phyloP scores from a whole-genome alignment of 1,140 invertebrate species.

The Danaus plexippus region DNA sequence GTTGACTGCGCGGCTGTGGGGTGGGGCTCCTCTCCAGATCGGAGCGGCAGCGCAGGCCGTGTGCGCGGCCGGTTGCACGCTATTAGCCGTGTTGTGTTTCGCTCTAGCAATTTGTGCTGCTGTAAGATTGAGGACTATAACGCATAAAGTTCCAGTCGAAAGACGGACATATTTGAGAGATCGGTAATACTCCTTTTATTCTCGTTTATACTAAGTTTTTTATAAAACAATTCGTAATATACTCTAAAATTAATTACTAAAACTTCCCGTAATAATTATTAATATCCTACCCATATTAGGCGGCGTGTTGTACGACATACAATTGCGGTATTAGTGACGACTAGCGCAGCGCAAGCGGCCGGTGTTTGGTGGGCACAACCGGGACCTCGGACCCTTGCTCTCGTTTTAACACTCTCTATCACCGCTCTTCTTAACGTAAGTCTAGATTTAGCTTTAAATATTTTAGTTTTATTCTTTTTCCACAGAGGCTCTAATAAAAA shows the following conservation, averaged over 20 bases:
- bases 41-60: slow-evolving; percentile 54
- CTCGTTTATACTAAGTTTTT: not conserved
- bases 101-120: slow-evolving; percentile 53
- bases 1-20: slow-evolving; percentile 58
- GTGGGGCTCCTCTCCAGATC: slow-evolving; percentile 53
- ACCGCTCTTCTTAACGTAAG: slow-evolving; percentile 51
- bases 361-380: slow-evolving; percentile 57
- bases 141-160: slow-evolving; percentile 59
- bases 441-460: no score
- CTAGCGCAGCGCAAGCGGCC: slow-evolving; percentile 47
- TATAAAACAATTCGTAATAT: not conserved
- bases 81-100: slow-evolving; percentile 50
- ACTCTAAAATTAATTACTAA: no score
- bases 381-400: slow-evolving; percentile 34
- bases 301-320: slow-evolving; percentile 51
- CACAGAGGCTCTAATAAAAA: no score
- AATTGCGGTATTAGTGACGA: slow-evolving; percentile 42
- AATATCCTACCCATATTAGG: slow-evolving; percentile 16
- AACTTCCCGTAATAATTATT: no score
- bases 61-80: slow-evolving; percentile 48
- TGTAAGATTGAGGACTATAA: slow-evolving; percentile 42
- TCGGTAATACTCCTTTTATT: slow-evolving; percentile 31
- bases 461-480: no score
- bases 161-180: slow-evolving; percentile 54
- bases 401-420: slow-evolving; percentile 38